Percentiles rank a stretch among this genome's conserved stretches.
These are phyloP conservation scores for Agapostemon virescens DNA, from an alignment of 2,888 invertebrate genomes.

Conservation along the genomic window DNA sequence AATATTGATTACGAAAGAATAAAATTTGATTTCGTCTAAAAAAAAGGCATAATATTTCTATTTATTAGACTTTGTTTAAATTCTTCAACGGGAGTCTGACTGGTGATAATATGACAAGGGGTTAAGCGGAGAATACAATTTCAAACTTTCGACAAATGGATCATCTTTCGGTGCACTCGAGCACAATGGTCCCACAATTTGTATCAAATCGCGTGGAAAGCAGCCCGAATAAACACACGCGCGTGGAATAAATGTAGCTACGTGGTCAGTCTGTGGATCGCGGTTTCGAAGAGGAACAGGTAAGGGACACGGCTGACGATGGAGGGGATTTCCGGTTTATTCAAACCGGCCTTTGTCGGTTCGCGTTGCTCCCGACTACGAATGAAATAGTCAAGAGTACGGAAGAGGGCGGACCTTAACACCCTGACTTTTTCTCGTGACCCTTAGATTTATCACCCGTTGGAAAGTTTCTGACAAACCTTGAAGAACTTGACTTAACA, in stretches of 20 bases:
- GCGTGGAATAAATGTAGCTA: constrained; percentile 26
- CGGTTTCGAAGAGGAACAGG: constrained; percentile 62
- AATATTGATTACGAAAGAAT: no score
- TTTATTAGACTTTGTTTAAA: no score
- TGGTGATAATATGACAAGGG: no score
- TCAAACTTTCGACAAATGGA: not conserved
- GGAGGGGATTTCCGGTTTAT: constrained; percentile 74
- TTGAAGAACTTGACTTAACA: not conserved
- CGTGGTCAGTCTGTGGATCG: constrained; percentile 31
- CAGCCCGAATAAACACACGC: constrained; percentile 45
- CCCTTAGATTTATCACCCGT: constrained; percentile 57
- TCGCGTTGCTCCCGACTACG: constrained; percentile 51
- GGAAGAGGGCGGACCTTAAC: constrained; percentile 73
- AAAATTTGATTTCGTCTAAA: no score
- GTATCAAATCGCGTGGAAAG: constrained; percentile 53
- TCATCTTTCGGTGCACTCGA: constrained; percentile 21
- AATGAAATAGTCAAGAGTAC: constrained; percentile 73
- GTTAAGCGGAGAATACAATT: not conserved
- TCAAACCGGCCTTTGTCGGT: constrained; percentile 63
- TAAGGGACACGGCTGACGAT: constrained; percentile 62
- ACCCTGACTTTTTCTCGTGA: constrained; percentile 61
- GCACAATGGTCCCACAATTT: constrained; percentile 51
- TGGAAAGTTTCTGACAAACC: not conserved
- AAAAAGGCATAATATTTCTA: no score
- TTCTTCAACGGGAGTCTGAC: no score